A percentile compares a stretch with the other conserved stretches of the same genome.
These are phyloP conservation scores for Drosophila rubida DNA, from an alignment of 2,888 invertebrate species.

Conservation along the genomic window DNA sequence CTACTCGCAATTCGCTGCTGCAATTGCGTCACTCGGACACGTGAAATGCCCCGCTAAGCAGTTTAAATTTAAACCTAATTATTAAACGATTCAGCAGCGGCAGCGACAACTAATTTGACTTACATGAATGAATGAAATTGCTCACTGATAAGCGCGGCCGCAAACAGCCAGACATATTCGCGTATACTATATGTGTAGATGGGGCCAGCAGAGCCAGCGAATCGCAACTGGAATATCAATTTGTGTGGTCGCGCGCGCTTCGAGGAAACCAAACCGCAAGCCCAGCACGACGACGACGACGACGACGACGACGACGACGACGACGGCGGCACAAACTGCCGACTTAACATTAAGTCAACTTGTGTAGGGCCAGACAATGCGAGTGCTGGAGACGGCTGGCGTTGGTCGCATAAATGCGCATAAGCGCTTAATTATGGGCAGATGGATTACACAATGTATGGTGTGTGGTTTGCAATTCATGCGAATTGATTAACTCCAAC, in stretches of 20 bases:
- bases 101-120: slow-evolving; percentile 60
- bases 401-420: slow-evolving; percentile 51
- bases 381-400: too few relatives aligned
- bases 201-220: slow-evolving; percentile 7
- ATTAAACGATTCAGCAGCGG: slow-evolving; percentile 44
- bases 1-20: slow-evolving; percentile 50
- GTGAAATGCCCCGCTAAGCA: slow-evolving; percentile 58
- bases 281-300: slow-evolving; percentile 41
- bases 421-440: slow-evolving; percentile 20
- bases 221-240: slow-evolving; percentile 60
- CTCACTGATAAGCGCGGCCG: slow-evolving; percentile 56
- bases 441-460: slow-evolving; percentile 22
- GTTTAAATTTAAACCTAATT: slow-evolving; percentile 68
- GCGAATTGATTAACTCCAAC: slow-evolving; percentile 16
- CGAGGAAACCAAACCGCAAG: slow-evolving; percentile 58
- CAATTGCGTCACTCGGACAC: slow-evolving; percentile 69
- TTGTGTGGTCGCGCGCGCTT: slow-evolving; percentile 63
- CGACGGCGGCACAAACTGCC: slow-evolving; percentile 45
- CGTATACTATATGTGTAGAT: neutral
- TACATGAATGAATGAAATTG: slow-evolving; percentile 74
- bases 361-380: slow-evolving; percentile 38
- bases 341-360: slow-evolving; percentile 38
- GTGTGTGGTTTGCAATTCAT: slow-evolving; percentile 14
- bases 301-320: slow-evolving; percentile 26
- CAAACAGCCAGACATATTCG: slow-evolving; percentile 1